Evolutionary conservation across 2,888 invertebrate species (phyloP).

Genomic region (Doris montereyensis): DNA sequence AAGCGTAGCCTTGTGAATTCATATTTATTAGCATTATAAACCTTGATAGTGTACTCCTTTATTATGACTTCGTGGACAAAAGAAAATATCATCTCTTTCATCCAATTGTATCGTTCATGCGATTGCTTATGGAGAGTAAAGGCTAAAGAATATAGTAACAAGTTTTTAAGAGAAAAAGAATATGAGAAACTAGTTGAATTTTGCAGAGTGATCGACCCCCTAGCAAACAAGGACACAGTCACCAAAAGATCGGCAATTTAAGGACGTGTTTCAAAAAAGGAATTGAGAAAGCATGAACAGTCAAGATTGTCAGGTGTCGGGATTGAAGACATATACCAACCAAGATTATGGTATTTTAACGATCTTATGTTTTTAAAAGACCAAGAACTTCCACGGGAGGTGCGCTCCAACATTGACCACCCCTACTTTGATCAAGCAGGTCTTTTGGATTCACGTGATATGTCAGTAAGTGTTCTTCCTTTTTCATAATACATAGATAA

Average conservation of each 20-base stretch:
- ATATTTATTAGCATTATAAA: too few species aligned
- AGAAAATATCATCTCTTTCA: neutral
- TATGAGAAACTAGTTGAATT: neutral
- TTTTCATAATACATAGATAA: too few species aligned
- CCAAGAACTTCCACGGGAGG: neutral
- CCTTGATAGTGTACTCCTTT: too few species aligned
- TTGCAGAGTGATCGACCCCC: neutral
- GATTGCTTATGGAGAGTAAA: neutral
- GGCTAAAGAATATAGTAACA: neutral
- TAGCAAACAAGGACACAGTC: neutral
- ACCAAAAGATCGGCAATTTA: neutral
- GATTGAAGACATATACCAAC: neutral
- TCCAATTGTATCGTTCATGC: neutral
- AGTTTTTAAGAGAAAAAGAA: neutral
- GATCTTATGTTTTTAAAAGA: neutral
- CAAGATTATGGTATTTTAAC: neutral
- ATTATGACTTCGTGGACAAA: neutral
- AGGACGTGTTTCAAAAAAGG: neutral
- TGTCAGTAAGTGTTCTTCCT: too few species aligned
- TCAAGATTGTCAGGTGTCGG: neutral
- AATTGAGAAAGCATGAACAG: neutral
- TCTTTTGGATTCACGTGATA: too few species aligned
- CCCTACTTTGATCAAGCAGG: too few species aligned
- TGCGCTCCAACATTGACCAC: neutral
- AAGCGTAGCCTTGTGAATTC: too few species aligned